Conservation (phyloP, 2,113 vertebrate species). For the Melanotaenia duboulayi region DNA sequence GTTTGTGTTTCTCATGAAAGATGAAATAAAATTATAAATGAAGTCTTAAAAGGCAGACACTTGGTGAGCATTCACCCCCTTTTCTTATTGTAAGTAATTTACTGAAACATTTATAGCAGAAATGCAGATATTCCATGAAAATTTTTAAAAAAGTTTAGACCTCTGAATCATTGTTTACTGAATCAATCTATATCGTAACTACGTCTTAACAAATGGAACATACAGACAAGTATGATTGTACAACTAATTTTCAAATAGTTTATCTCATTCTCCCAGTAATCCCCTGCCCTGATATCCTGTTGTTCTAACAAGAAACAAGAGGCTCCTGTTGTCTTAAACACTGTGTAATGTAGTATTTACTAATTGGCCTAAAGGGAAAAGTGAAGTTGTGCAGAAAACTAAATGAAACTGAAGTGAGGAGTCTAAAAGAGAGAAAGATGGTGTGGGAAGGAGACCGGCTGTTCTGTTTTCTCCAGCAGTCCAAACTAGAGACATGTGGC, state of each 20-base stretch:
- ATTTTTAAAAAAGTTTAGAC: background rate
- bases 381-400: conserved; percentile 73
- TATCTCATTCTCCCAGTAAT: conserved; percentile 9
- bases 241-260: background rate
- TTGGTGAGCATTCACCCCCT: background rate
- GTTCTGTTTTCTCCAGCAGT: conserved; percentile 81
- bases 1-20: background rate
- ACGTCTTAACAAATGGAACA: background rate
- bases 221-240: background rate
- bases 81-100: too few relatives aligned
- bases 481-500: conserved; percentile 81
- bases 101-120: background rate
- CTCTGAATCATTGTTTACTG: background rate
- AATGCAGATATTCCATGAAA: background rate
- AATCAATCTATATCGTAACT: background rate
- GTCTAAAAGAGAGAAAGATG: conserved; percentile 74
- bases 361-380: conserved; percentile 82
- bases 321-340: conserved; percentile 66
- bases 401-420: conserved; percentile 76
- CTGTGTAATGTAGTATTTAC: conserved; percentile 65
- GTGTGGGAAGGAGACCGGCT: conserved; percentile 82
- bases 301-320: conserved; percentile 62
- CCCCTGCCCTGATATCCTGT: conserved; percentile 41
- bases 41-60: background rate
- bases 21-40: background rate